phyloP scores from a whole-genome alignment of 2,113 vertebrate genomes.

The Rhabdomys dilectus region DNA sequence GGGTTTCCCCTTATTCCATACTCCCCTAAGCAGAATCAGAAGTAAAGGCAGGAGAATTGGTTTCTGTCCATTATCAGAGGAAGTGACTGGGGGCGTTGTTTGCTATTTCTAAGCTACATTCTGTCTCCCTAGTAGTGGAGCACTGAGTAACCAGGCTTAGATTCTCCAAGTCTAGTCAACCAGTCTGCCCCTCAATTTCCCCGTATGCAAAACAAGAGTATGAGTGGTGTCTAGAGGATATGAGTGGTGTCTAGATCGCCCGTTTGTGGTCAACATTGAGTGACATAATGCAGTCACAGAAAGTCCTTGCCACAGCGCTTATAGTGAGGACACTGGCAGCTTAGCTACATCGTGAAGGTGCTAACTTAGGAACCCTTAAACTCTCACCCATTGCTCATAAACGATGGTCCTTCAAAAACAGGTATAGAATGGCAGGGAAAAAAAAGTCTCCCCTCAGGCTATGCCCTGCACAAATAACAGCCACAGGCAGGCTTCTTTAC shows the following conservation, averaged over 20 bases:
- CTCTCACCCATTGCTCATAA: not conserved
- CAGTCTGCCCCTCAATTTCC: slow-evolving; percentile 38
- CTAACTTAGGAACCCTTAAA: not conserved
- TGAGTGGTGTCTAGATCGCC: not conserved
- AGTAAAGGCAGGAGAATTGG: slow-evolving; percentile 6
- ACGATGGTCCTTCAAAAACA: not conserved
- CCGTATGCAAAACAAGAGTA: slow-evolving; percentile 16
- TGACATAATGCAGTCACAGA: not conserved
- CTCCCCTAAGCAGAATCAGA: slow-evolving; percentile 30
- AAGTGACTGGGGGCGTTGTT: not conserved
- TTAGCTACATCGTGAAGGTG: slow-evolving; percentile 12
- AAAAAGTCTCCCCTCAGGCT: not conserved
- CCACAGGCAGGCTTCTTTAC: not conserved
- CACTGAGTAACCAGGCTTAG: not conserved
- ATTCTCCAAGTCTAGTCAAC: not conserved
- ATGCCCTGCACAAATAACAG: not conserved
- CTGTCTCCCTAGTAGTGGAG: not conserved
- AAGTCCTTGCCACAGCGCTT: not conserved
- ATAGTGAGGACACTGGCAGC: not conserved
- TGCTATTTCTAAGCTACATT: slow-evolving; percentile 11
- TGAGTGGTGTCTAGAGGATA: not conserved
- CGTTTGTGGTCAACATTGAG: not conserved
- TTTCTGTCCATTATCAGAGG: slow-evolving; percentile 17
- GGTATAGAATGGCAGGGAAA: not conserved
- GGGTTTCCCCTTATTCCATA: not conserved